A percentile compares a stretch with the other conserved stretches of the same genome.
These are phyloP conservation scores for Amblyjoppa fuscipennis DNA, from an alignment of 2,888 invertebrate species.

Conservation along the genomic window DNA sequence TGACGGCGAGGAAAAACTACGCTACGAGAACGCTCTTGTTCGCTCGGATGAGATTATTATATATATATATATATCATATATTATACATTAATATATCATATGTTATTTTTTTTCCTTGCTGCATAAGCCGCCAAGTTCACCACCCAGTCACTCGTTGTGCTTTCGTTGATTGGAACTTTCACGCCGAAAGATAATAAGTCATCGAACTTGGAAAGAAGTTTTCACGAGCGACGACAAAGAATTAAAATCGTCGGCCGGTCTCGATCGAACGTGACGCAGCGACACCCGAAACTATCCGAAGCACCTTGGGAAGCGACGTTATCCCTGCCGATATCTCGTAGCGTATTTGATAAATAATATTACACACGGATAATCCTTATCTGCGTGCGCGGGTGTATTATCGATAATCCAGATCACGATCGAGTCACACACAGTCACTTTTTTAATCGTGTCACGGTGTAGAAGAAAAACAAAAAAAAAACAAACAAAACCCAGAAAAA, in stretches of 20 bases:
- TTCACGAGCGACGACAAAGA: conserved; percentile 15
- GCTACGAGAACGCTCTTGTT: conserved; percentile 4
- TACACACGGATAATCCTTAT: conserved; percentile 18
- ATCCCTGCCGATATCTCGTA: conserved; percentile 4
- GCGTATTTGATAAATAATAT: neutral
- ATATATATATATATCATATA: too few relatives aligned
- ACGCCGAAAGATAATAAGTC: neutral
- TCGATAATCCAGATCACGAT: conserved; percentile 44
- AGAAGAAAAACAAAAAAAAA: too few relatives aligned
- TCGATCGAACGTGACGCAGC: neutral
- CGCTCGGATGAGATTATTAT: neutral
- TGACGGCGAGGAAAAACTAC: conserved; percentile 13
- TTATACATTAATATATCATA: too few relatives aligned
- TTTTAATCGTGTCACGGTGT: neutral
- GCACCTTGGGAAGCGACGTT: conserved; percentile 46
- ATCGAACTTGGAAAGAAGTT: conserved; percentile 27
- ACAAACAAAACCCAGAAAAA: neutral
- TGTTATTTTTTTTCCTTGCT: too few relatives aligned
- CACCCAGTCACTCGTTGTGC: conserved; percentile 16
- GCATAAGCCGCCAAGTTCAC: too few relatives aligned
- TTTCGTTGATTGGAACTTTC: neutral
- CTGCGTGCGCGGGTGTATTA: conserved; percentile 16
- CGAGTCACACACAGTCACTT: conserved; percentile 28
- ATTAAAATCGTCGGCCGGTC: neutral
- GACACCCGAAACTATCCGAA: conserved; percentile 35